These are phyloP conservation scores for Palloptera scutellata DNA, from an alignment of 2,888 invertebrate species.

Conservation along the genomic window DNA sequence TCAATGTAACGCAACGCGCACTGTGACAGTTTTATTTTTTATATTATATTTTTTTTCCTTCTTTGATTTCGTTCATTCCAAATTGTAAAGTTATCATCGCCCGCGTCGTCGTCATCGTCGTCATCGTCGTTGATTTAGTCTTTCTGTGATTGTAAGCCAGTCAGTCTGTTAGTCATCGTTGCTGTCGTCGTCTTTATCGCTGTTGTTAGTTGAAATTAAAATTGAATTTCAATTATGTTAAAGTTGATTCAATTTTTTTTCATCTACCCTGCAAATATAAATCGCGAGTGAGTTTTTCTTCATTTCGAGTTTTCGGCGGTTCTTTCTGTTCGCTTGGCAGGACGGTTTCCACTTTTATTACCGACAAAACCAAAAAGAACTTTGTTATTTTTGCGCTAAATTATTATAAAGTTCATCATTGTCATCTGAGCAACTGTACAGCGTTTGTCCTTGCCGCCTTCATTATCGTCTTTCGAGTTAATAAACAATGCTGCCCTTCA, in stretches of 20 bases:
- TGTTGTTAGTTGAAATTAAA: not conserved
- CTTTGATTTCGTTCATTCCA: not conserved
- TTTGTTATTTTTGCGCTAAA: not conserved
- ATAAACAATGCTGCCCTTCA: conserved; percentile 54
- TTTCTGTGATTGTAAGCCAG: not conserved
- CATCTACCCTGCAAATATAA: not conserved
- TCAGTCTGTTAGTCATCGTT: not conserved
- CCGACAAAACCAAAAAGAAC: not conserved
- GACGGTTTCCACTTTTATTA: not conserved
- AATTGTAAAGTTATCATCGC: not conserved
- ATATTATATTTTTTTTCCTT: not conserved
- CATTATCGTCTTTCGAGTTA: not conserved
- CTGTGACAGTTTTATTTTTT: not conserved
- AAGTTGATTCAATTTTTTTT: conserved; percentile 4
- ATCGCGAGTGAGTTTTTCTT: not conserved
- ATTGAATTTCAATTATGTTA: conserved; percentile 14
- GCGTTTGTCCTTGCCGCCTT: not conserved
- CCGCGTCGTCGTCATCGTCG: not conserved
- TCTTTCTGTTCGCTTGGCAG: not conserved
- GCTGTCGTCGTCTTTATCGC: not conserved
- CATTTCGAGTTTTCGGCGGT: not conserved
- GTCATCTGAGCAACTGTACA: not conserved
- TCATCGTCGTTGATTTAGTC: not conserved
- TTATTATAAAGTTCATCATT: not conserved
- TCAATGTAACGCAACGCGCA: no score